Evolutionary conservation across 2,888 invertebrate genomes (phyloP).

Genomic region (Sphinx pinastri): DNA sequence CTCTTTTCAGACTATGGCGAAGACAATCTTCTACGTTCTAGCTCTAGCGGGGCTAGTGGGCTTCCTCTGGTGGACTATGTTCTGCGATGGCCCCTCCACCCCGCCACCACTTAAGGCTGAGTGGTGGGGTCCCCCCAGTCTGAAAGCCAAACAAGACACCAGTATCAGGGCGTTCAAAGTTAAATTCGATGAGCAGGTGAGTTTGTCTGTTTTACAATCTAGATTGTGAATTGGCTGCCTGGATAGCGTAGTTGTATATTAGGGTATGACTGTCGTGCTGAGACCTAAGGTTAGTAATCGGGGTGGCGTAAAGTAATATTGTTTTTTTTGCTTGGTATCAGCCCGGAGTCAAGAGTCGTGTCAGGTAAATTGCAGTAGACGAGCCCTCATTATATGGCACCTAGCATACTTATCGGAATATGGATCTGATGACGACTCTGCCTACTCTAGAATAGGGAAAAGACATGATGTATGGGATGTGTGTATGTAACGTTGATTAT

Average conservation of each 20-base stretch:
- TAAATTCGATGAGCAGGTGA: conserved; percentile 77
- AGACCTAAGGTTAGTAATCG: no score
- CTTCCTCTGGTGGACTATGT: conserved; percentile 46
- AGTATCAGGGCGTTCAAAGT: conserved; percentile 81
- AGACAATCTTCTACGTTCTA: background rate
- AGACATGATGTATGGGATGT: background rate
- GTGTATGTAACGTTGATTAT: background rate
- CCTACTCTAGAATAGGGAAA: background rate
- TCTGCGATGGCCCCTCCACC: conserved; percentile 38
- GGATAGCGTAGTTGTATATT: no score
- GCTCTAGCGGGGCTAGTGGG: conserved; percentile 36
- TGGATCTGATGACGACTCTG: no score
- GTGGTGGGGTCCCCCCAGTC: conserved; percentile 82
- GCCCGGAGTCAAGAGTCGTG: no score
- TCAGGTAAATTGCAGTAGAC: no score
- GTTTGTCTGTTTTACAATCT: conserved; percentile 4
- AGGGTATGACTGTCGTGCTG: background rate
- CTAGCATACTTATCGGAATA: no score
- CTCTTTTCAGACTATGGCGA: conserved; percentile 19
- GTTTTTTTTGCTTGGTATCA: no score
- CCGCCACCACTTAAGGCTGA: conserved; percentile 51
- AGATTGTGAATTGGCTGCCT: no score
- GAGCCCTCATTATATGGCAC: no score
- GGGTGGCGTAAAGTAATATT: no score
- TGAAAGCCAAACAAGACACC: conserved; percentile 29